Conservation (phyloP, 2,888 invertebrate genomes). For the Petrolisthes cinctipes region DNA sequence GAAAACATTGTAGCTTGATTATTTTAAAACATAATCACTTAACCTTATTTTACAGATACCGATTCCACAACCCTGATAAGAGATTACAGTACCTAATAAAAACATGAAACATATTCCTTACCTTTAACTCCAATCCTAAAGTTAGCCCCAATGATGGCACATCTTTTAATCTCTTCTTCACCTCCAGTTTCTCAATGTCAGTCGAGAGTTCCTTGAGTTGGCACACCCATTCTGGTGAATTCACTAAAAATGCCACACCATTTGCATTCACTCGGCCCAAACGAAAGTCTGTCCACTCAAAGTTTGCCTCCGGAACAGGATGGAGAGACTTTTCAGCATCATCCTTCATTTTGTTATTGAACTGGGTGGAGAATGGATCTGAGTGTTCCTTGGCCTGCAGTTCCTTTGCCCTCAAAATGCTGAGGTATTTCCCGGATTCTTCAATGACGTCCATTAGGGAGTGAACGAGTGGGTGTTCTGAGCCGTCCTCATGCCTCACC, state of each 20-base stretch:
- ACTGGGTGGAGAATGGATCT: slow-evolving; percentile 9
- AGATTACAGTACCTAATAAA: too few relatives aligned
- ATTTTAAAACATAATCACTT: too few relatives aligned
- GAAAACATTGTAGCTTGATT: too few relatives aligned
- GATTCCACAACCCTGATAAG: too few relatives aligned
- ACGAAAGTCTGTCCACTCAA: slow-evolving; percentile 46
- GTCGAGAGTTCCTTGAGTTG: slow-evolving; percentile 26
- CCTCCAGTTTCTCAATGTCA: slow-evolving; percentile 32
- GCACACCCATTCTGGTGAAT: slow-evolving; percentile 34
- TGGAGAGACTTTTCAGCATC: neutral
- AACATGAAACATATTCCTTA: neutral
- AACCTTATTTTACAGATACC: too few relatives aligned
- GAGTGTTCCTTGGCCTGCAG: slow-evolving; percentile 17
- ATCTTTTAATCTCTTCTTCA: slow-evolving; percentile 32
- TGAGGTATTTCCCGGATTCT: slow-evolving; percentile 39
- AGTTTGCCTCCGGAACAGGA: slow-evolving; percentile 17
- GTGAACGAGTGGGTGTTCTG: neutral
- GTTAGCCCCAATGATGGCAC: slow-evolving; percentile 40
- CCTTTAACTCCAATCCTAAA: slow-evolving; percentile 29
- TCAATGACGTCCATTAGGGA: slow-evolving; percentile 34
- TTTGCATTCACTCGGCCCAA: slow-evolving; percentile 40
- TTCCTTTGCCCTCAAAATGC: slow-evolving; percentile 23
- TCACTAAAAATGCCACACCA: slow-evolving; percentile 44
- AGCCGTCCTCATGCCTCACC: neutral
- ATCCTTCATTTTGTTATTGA: slow-evolving; percentile 3